Evolutionary conservation across 2,797 vertebrate species (phyloP), one percentile per base, ranked within the genome.

Genomic region (Macropodus opercularis): DNA sequence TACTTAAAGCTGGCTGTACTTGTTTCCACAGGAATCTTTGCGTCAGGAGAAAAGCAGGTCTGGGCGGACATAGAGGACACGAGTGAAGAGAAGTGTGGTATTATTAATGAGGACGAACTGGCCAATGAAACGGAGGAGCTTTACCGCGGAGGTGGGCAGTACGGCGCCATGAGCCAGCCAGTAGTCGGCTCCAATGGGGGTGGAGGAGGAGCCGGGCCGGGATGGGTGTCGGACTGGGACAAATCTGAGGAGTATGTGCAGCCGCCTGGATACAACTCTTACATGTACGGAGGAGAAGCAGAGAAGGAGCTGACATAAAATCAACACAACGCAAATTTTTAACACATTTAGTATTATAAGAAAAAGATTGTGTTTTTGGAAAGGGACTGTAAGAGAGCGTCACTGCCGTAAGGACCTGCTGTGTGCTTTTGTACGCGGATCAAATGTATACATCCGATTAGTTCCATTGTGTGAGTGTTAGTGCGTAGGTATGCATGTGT

Each of bases 1-100:
- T 61, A 9, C n/a, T n/a, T n/a, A 55, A 52, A 3, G 2, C 23
- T 42, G 8, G 38, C 27, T 12, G 1, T 8, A 4, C 26, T 56
- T 24, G 35, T 51, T 26, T 58, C n/a, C 9, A 21, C 19, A 89
- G 87, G 85, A 69, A 1, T 87, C 83, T 99, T 99, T 85, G 97
- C 97, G 43, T 99, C 97, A 0, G 97, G 97, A 40, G 97, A 99
- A 75, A 96, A 99, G 69, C 97, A 99, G 70, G 86, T 93, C 0
- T 99, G 97, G 97, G 97, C 97, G 0, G 97, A 99, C 66, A 96
- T 96, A 8, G 97, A 99, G 49, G 93, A 96, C 83, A 98, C 95
- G 10, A 99, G 96, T 36, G 96, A 99, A 43, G 97, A 99, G 84
- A 99, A 99, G 84, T 99, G 97, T 23, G 96, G 97, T 51, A 98